Base-by-base conservation (phyloP, 2,888 invertebrate genomes). In the Drosophila meridiana region DNA sequence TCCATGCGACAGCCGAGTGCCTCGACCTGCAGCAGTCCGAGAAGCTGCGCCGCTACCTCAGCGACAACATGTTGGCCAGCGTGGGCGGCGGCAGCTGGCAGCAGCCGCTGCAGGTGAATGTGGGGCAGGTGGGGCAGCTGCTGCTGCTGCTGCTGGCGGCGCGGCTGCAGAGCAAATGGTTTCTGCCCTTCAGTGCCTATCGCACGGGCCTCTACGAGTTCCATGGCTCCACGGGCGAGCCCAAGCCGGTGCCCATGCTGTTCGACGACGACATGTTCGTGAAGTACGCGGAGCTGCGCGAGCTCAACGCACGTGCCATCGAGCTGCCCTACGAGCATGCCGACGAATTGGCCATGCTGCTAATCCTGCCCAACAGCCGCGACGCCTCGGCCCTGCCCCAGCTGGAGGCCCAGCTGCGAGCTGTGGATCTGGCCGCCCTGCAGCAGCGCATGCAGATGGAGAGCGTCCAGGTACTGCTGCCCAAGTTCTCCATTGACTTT, bases 401-500 rank as follows among this genome's bases (percentile, higher is more conserved):
- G 0, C 92, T 97, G 59, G 95, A 97, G 85, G 82, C 93, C 28
- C 96, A 96, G 84, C 87, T 97, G 69, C 94, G 94, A 0, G 91
- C 91, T 7, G 92, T 94, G 48, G 94, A 95, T 67, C 84, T 97
- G 50, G 90, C 91, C 0, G 94, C 94, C 8, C 85, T 96, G 38
- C 92, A 94, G 5, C 92, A 94, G 6, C 93, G 93, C 47, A 94
- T 95, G 94, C 90, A 89, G 73, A 88, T 91, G n/a, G 93, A 93
- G 5, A 95, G 96, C 90, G 96, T 93, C 3, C 87, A 90, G 67
- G 94, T 97, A 26, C 93, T 94, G 32, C 85, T 98, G 62, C 98
- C 98, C 3, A 97, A 96, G 92, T 98, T 98, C 92, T 96, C 96
- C 93, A 95, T 97, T 56, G 97, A 97, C 93, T 95, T 95, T n/a